phyloP scores from a whole-genome alignment of 1,140 invertebrate genomes.

The Eciton burchellii region DNA sequence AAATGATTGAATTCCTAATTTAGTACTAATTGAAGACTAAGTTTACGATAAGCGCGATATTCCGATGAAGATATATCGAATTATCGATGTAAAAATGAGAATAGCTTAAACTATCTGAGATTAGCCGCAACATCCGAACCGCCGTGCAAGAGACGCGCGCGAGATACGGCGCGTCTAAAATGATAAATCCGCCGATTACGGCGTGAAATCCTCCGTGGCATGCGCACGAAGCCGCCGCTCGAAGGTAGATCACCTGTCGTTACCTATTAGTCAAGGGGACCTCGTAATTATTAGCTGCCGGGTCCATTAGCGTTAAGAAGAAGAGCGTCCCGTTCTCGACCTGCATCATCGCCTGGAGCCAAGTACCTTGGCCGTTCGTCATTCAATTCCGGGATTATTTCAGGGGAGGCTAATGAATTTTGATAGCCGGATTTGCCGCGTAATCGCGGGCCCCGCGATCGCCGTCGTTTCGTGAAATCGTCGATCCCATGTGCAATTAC shows the following conservation, averaged over 20 bases:
- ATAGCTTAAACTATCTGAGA: background rate
- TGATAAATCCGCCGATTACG: slow-evolving; percentile 12
- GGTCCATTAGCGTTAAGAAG: slow-evolving; percentile 56
- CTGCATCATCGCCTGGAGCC: slow-evolving; percentile 43
- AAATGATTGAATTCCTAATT: no score
- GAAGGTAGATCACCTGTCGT: slow-evolving; percentile 60
- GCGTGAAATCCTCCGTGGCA: background rate
- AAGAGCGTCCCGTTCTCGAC: slow-evolving; percentile 41
- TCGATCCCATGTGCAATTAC: slow-evolving; percentile 11
- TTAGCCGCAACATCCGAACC: background rate
- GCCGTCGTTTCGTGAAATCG: background rate
- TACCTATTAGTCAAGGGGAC: slow-evolving; percentile 64
- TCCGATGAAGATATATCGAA: no score
- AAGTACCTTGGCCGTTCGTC: background rate
- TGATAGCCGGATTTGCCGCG: slow-evolving; percentile 25
- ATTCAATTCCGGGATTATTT: slow-evolving; percentile 16
- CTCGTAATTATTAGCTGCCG: slow-evolving; percentile 60
- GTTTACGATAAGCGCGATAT: no score
- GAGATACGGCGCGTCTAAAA: slow-evolving; percentile 2
- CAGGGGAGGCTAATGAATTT: slow-evolving; percentile 53
- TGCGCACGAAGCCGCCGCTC: background rate
- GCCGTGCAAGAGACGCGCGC: background rate
- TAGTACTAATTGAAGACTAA: no score
- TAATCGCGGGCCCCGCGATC: slow-evolving; percentile 21
- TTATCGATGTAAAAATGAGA: background rate